A percentile compares a stretch with the other conserved stretches of the same genome.
phyloP scores from a whole-genome alignment of 1,140 invertebrate species.

The Chironomus tepperi region DNA sequence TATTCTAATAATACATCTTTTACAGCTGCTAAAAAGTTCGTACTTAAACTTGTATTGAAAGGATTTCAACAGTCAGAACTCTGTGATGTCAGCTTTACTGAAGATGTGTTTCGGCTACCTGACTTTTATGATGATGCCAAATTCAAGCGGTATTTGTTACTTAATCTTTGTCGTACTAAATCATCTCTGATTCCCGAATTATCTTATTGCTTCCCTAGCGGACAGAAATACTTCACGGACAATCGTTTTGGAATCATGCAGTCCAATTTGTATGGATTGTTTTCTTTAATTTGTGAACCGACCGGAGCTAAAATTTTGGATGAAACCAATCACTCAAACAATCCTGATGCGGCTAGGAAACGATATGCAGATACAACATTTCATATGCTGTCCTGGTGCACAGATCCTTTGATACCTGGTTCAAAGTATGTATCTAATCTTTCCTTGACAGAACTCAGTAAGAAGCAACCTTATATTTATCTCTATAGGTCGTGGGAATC shows the following conservation, averaged over 20 bases:
- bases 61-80: not conserved
- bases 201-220: too few species aligned
- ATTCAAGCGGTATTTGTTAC: conserved; percentile 39
- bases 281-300: conserved; percentile 47
- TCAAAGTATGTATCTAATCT: conserved; percentile 47
- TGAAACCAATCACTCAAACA: conserved; percentile 50
- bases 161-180: not conserved
- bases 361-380: conserved; percentile 59
- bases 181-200: conserved; percentile 14
- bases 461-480: too few species aligned
- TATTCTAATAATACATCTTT: not conserved
- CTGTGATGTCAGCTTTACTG: not conserved
- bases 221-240: conserved; percentile 50
- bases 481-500: conserved; percentile 51
- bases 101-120: conserved; percentile 35
- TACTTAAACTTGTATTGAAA: not conserved
- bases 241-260: conserved; percentile 47
- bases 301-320: conserved; percentile 49
- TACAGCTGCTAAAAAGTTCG: not conserved
- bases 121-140: conserved; percentile 44
- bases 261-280: conserved; percentile 47
- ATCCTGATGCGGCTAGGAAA: conserved; percentile 51
- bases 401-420: conserved; percentile 47
- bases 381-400: conserved; percentile 62
- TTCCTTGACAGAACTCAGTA: too few species aligned